A percentile compares a stretch with the other conserved stretches of the same genome.
Evolutionary conservation across 2,888 invertebrate genomes (phyloP).

Genomic region (Myopa testacea): DNA sequence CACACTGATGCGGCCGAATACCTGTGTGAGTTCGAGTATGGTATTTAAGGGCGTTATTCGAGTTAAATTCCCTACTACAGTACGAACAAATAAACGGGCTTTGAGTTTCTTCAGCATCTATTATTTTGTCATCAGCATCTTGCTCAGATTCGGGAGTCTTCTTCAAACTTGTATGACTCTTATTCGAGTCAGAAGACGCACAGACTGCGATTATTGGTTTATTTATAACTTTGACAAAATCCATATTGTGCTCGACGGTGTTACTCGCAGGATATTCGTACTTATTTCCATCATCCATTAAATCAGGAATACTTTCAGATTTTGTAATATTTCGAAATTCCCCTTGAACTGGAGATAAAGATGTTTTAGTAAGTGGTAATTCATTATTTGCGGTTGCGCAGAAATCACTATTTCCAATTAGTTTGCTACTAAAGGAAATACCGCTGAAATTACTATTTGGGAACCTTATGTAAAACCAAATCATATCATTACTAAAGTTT

Average conservation of each 20-base stretch:
- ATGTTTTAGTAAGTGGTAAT: neutral
- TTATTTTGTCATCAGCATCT: neutral
- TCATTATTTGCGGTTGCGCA: neutral
- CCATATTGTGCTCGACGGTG: neutral
- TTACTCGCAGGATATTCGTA: neutral
- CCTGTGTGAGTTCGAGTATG: slow-evolving; percentile 85
- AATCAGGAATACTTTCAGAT: slow-evolving; percentile 6
- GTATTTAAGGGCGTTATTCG: slow-evolving; percentile 86
- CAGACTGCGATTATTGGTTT: neutral
- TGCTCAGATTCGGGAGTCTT: neutral
- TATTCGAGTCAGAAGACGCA: neutral
- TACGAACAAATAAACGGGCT: slow-evolving; percentile 55
- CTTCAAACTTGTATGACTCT: neutral
- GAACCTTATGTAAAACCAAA: slow-evolving; percentile 44
- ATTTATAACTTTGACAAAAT: neutral
- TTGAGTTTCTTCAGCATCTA: slow-evolving; percentile 11
- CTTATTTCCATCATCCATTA: neutral
- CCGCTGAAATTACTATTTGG: slow-evolving; percentile 57
- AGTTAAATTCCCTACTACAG: slow-evolving; percentile 81
- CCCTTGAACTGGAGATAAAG: neutral
- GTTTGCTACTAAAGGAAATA: slow-evolving; percentile 49
- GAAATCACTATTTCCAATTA: slow-evolving; percentile 35
- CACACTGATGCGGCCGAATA: slow-evolving; percentile 81
- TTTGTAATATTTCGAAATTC: neutral
- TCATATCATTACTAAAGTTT: neutral